phyloP scores from a whole-genome alignment of 1,140 invertebrate genomes.

The Parasteatoda tepidariorum region DNA sequence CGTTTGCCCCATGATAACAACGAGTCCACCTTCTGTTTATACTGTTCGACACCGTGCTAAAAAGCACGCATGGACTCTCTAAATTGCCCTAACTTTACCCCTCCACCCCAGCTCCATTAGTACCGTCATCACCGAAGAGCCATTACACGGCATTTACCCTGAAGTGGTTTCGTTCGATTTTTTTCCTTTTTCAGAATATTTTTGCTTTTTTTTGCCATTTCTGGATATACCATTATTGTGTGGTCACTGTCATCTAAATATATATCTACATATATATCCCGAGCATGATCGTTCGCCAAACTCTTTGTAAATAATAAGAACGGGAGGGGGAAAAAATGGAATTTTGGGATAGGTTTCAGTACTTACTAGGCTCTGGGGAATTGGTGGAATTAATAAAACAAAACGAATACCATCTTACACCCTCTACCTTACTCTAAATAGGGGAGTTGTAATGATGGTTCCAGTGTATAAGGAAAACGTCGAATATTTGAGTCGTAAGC shows the following conservation, averaged over 20 bases:
- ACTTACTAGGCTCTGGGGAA: no score
- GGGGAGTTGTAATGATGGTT: not conserved
- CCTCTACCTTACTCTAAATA: not conserved
- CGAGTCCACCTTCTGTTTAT: not conserved
- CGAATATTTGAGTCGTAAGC: conserved; percentile 39
- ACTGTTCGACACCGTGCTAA: not conserved
- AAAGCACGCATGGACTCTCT: conserved; percentile 1
- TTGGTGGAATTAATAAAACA: not conserved
- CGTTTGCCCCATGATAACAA: conserved; percentile 11
- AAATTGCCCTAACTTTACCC: not conserved
- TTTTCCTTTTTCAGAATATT: not conserved
- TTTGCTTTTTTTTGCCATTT: not conserved
- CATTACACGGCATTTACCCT: no score
- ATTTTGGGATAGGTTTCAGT: no score
- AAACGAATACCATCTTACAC: not conserved
- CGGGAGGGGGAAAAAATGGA: not conserved
- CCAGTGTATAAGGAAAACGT: conserved; percentile 15
- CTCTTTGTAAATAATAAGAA: not conserved
- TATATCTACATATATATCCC: no score
- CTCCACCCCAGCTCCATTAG: not conserved
- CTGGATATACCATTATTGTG: no score
- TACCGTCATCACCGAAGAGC: not conserved
- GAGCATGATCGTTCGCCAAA: no score
- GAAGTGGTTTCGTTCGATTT: no score
- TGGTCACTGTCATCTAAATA: no score